Evolutionary conservation across 2,888 invertebrate species (phyloP).

Genomic region (Tipula unca): DNA sequence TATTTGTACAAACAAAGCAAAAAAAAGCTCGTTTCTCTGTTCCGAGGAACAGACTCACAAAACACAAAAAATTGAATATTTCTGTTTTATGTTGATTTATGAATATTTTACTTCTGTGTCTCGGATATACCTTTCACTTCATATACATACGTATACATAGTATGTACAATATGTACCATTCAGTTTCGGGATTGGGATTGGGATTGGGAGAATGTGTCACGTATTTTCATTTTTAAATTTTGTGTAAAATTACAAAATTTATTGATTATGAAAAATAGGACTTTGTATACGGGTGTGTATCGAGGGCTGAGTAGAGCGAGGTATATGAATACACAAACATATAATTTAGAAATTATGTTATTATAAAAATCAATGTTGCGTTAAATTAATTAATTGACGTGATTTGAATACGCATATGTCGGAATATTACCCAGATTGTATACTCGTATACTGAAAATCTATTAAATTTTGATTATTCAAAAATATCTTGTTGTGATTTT

Average conservation of each 20-base stretch:
- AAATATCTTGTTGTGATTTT: background rate
- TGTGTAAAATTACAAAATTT: background rate
- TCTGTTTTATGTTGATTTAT: background rate
- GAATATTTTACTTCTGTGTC: background rate
- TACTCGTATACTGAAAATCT: background rate
- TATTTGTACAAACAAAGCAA: background rate
- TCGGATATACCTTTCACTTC: background rate
- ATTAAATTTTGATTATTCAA: background rate
- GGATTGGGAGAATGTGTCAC: background rate
- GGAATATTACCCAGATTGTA: background rate
- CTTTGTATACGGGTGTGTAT: background rate
- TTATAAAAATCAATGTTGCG: background rate
- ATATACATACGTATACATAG: background rate
- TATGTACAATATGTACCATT: background rate
- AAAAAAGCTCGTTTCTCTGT: background rate
- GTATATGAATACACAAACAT: background rate
- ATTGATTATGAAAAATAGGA: background rate
- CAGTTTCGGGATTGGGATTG: background rate
- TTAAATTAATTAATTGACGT: constrained; percentile 8
- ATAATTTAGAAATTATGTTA: background rate
- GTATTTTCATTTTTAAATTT: background rate
- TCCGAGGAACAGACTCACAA: background rate
- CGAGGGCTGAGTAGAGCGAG: background rate
- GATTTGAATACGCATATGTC: background rate
- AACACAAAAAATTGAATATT: background rate